These are phyloP conservation scores for Philopotamus ludificatus DNA, from an alignment of 1,140 invertebrate species.

Conservation along the genomic window DNA sequence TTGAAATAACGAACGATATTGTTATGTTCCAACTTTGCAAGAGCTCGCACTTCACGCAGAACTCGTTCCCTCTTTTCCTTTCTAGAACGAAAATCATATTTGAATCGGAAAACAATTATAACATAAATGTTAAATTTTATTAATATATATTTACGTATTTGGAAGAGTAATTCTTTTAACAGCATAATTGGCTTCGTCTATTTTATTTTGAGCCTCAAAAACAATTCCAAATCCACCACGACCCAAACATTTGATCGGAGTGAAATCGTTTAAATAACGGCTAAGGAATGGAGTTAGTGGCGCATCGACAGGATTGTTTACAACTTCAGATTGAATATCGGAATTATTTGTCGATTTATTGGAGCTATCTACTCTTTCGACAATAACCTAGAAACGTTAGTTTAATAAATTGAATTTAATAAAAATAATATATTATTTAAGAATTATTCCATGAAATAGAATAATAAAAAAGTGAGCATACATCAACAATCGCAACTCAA, in stretches of 20 bases:
- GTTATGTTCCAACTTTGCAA: conserved; percentile 91
- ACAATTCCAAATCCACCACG: conserved; percentile 97
- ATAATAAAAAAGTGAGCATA: no score
- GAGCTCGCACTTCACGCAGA: conserved; percentile 88
- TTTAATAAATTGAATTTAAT: conserved; percentile 2
- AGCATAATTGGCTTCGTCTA: conserved; percentile 93
- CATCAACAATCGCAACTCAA: background rate
- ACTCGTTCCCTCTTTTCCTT: conserved; percentile 79
- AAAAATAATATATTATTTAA: no score
- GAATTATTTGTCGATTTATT: no score
- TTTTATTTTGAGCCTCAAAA: conserved; percentile 92
- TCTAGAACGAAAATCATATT: conserved; percentile 51
- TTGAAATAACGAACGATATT: conserved; percentile 95
- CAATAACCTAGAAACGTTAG: conserved; percentile 44
- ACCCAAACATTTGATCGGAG: conserved; percentile 79
- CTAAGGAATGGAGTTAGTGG: conserved; percentile 57
- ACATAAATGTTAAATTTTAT: background rate
- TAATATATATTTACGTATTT: conserved; percentile 63
- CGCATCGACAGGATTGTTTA: conserved; percentile 40
- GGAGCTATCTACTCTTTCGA: conserved; percentile 44
- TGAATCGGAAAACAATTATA: background rate
- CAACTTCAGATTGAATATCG: conserved; percentile 50
- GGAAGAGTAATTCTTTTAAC: conserved; percentile 91
- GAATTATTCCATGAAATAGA: no score
- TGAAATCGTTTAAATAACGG: conserved; percentile 85